Percentiles rank a stretch among this genome's conserved stretches.
phyloP scores from a whole-genome alignment of 2,113 vertebrate genomes.

The Panthera uncia region DNA sequence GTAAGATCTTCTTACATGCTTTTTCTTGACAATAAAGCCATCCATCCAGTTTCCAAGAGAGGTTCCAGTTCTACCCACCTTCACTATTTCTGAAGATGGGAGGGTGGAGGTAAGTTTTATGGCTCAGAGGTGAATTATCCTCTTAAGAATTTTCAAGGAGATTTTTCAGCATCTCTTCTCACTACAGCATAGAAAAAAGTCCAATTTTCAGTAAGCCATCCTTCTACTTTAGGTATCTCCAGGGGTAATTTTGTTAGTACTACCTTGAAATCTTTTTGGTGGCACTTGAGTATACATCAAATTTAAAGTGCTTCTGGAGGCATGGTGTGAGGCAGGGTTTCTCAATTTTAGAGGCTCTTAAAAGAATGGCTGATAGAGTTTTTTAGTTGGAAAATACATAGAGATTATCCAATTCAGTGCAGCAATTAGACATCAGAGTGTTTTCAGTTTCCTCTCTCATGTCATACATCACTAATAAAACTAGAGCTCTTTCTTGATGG shows the following conservation, averaged over 20 bases:
- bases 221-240: background rate
- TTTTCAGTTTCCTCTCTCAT: background rate
- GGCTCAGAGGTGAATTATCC: constrained; percentile 12
- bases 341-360: background rate
- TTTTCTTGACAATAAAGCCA: constrained; percentile 5
- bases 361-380: background rate
- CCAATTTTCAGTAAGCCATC: background rate
- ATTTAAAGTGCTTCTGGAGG: background rate
- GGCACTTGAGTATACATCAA: background rate
- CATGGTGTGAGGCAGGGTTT: background rate
- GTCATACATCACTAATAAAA: background rate
- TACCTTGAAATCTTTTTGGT: background rate
- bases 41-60: background rate
- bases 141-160: background rate
- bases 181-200: background rate
- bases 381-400: background rate
- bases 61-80: background rate
- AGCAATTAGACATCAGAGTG: background rate
- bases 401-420: background rate
- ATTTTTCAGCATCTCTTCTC: background rate
- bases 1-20: background rate
- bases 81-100: background rate
- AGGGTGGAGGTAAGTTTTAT: background rate
- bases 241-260: background rate
- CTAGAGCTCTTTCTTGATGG: background rate